These are phyloP conservation scores for Petrolisthes cinctipes DNA, from an alignment of 2,888 invertebrate genomes.

Conservation along the genomic window DNA sequence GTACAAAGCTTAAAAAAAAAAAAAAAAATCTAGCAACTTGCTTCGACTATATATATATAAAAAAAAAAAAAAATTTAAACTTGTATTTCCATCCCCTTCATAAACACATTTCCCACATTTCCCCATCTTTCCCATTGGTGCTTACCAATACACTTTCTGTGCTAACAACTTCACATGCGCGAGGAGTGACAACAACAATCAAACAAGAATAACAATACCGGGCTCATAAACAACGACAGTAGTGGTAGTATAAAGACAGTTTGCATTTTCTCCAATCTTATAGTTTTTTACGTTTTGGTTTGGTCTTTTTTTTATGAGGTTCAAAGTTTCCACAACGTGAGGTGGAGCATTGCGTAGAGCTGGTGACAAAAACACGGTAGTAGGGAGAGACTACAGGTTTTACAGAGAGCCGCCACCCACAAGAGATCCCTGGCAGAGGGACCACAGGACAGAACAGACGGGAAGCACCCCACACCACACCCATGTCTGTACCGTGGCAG, in stretches of 20 bases:
- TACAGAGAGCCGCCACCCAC: conserved; percentile 59
- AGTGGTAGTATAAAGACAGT: background rate
- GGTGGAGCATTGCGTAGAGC: conserved; percentile 54
- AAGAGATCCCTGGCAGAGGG: conserved; percentile 35
- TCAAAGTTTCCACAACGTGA: conserved; percentile 43
- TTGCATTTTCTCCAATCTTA: no score
- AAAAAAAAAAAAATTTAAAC: background rate
- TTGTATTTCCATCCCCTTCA: background rate
- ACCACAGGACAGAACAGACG: conserved; percentile 54
- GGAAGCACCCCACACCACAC: conserved; percentile 55
- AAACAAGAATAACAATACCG: conserved; percentile 5
- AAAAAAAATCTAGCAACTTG: no score
- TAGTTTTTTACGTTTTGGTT: background rate
- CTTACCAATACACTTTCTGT: background rate
- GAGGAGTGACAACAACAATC: background rate
- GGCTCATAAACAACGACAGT: background rate
- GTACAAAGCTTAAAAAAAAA: no score
- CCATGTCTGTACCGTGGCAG: conserved; percentile 29
- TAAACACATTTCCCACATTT: background rate
- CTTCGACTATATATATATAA: background rate
- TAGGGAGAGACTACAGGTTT: conserved; percentile 55
- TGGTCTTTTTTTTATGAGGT: background rate
- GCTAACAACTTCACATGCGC: background rate
- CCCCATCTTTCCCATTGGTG: background rate
- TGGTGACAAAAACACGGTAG: conserved; percentile 43